Evolutionary conservation across 2,888 invertebrate species (phyloP).

Genomic region (Trimorus sp.): DNA sequence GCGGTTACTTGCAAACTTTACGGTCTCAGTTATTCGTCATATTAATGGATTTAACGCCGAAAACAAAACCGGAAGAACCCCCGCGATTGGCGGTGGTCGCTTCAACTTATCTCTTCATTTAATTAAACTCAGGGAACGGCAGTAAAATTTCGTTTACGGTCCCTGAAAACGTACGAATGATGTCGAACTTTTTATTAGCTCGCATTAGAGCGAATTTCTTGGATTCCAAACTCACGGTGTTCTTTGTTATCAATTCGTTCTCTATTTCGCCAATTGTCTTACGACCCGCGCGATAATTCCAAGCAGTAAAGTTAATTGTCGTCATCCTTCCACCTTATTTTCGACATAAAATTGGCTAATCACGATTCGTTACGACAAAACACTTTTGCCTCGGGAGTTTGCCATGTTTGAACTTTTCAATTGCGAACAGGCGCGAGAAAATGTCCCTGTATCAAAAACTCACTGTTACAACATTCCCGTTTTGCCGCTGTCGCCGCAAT

Average conservation of each 20-base stretch:
- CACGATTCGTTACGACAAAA: too few relatives aligned
- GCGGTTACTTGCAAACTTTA: conserved; percentile 48
- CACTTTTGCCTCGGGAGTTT: too few relatives aligned
- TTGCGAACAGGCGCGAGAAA: too few relatives aligned
- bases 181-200: conserved; percentile 69
- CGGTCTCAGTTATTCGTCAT: conserved; percentile 36
- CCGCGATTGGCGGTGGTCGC: conserved; percentile 30
- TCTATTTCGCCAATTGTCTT: conserved; percentile 46
- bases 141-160: conserved; percentile 73
- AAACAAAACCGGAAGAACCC: conserved; percentile 39
- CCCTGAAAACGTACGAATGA: conserved; percentile 64
- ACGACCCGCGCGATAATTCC: conserved; percentile 50
- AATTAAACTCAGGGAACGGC: conserved; percentile 69
- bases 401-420: too few relatives aligned
- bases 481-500: too few relatives aligned
- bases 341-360: neutral
- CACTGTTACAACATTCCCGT: too few relatives aligned
- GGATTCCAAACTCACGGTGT: conserved; percentile 46
- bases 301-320: conserved; percentile 36
- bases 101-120: conserved; percentile 68
- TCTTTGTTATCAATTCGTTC: conserved; percentile 37
- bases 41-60: conserved; percentile 42
- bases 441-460: too few relatives aligned
- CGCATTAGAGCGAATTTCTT: conserved; percentile 66
- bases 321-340: conserved; percentile 16